Percentiles rank a stretch among this genome's conserved stretches.
phyloP scores from a whole-genome alignment of 2,113 vertebrate species.

The Mustelus asterias region DNA sequence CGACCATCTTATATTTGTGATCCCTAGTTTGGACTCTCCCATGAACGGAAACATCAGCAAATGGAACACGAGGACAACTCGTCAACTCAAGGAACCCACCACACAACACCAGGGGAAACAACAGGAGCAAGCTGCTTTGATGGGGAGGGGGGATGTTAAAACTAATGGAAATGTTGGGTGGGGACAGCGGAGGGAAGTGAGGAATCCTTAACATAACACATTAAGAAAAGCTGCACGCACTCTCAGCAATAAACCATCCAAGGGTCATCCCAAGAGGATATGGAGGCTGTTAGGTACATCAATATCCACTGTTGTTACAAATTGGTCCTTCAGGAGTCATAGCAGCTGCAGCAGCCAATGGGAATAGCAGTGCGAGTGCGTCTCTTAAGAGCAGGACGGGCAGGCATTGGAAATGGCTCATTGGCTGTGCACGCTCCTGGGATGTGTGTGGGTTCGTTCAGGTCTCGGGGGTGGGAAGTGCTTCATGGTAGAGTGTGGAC shows the following conservation, averaged over 20 bases:
- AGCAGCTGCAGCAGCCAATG: not conserved
- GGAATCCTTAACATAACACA: not conserved
- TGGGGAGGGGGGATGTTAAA: not conserved
- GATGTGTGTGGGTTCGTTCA: not conserved
- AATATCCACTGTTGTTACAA: not conserved
- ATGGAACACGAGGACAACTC: not conserved
- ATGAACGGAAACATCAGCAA: not conserved
- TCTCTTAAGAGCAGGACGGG: not conserved
- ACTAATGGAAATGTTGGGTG: not conserved
- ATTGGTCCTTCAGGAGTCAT: not conserved
- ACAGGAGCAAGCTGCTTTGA: not conserved
- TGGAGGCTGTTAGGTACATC: not conserved
- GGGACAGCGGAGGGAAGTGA: not conserved
- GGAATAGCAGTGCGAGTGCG: not conserved
- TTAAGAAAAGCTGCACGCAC: not conserved
- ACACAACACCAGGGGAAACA: not conserved
- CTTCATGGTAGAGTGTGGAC: not conserved
- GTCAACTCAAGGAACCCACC: not conserved
- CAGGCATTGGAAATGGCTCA: not conserved
- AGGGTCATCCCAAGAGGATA: not conserved
- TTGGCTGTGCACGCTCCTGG: not conserved
- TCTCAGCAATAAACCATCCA: not conserved
- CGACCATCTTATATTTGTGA: not conserved
- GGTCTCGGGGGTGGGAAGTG: not conserved
- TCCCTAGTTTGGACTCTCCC: not conserved